These are phyloP conservation scores for Eulemur mongoz DNA, from an alignment of 2,797 vertebrate genomes.

Conservation along the genomic window DNA sequence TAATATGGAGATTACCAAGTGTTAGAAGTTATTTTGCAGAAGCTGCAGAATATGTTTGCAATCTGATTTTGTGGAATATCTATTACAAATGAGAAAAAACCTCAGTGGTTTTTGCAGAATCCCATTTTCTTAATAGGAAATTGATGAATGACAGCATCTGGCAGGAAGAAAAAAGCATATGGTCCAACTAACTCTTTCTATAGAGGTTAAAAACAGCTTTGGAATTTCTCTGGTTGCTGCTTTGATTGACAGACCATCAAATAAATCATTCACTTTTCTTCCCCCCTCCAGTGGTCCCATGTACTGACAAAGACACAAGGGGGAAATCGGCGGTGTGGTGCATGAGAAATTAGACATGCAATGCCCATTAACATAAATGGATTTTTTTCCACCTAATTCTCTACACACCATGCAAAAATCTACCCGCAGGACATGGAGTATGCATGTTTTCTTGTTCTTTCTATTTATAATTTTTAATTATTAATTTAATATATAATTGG, in stretches of 20 bases:
- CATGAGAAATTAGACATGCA: constrained; percentile 85
- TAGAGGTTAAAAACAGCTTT: constrained; percentile 87
- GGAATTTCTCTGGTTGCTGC: constrained; percentile 85
- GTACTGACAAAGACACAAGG: constrained; percentile 83
- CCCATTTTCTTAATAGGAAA: constrained; percentile 88
- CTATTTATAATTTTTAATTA: constrained; percentile 88
- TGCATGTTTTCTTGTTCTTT: constrained; percentile 86
- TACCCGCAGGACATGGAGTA: constrained; percentile 83
- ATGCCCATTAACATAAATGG: constrained; percentile 88
- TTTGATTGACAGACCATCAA: constrained; percentile 88
- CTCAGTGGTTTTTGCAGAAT: constrained; percentile 71
- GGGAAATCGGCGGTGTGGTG: constrained; percentile 76
- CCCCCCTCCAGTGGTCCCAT: constrained; percentile 75
- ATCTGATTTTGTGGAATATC: constrained; percentile 64
- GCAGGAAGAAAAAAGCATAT: constrained; percentile 87
- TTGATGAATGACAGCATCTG: constrained; percentile 89
- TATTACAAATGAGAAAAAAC: constrained; percentile 68
- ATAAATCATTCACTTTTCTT: constrained; percentile 83
- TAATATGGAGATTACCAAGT: constrained; percentile 25
- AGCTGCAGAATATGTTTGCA: constrained; percentile 44
- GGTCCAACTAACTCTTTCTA: constrained; percentile 86
- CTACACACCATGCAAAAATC: constrained; percentile 80
- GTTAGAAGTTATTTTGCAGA: constrained; percentile 56
- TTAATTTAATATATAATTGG: constrained; percentile 87
- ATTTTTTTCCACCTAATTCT: constrained; percentile 88